Base-by-base conservation (phyloP, 2,797 vertebrate genomes). In the Parambassis ranga region DNA sequence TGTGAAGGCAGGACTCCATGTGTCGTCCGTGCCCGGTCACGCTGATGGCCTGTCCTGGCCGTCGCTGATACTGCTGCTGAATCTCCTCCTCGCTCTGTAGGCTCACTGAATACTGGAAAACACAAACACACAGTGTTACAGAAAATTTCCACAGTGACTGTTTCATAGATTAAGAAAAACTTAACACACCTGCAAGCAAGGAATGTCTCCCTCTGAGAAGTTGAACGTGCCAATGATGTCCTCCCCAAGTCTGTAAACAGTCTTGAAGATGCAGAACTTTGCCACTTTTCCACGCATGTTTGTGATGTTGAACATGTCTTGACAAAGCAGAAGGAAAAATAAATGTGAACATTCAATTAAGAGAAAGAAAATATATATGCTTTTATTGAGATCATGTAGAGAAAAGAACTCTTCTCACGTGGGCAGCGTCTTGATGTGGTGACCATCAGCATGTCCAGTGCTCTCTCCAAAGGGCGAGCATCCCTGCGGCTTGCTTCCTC, bases 231-330 rank as follows among this genome's bases (percentile, higher is more conserved):
- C 96, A 2, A 99, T 87, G 58, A 99, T 93, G 9, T 99, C 98
- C 68, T 99, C 98, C 10, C 98, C 98, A 0, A 99, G 94, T 86
- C 96, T 94, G 91, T 98, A 99, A 2, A 97, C 91, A 0, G 91
- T 96, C 87, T 98, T 98, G 89, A 98, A 98, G 88, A 99, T 96
- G 87, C 96, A 96, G 87, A 99, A 98, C 0, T 95, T 97, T 5
- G 95, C 96, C 66, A 99, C 97, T 74, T 97, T 98, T 18, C 97
- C 97, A 5, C 93, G 92, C 48, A 93, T 77, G 35, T 98, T 98
- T 75, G 96, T 98, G 91, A 99, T 98, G 69, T 96, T 99, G 75
- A 97, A 99, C 46, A 98, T 90, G 79, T 96, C 98, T 99, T 86
- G 4, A 57, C 23, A 35, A 31, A 33, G 72, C 4, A 52, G 56